Evolutionary conservation across 2,113 vertebrate species (phyloP).

Genomic region (Tylochromis polylepis): DNA sequence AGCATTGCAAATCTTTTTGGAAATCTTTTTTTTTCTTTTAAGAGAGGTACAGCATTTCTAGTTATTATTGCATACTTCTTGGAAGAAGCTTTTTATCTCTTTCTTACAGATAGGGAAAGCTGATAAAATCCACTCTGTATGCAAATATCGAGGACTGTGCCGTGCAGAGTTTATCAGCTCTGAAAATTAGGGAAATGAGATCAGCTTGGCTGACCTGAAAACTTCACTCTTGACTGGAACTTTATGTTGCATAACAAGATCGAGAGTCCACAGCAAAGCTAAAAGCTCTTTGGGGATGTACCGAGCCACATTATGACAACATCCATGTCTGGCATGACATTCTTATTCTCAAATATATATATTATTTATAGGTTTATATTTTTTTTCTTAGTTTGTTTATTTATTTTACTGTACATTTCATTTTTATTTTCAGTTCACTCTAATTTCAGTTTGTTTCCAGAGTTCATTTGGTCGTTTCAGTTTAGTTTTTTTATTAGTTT

Average conservation of each 20-base stretch:
- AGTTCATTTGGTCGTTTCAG: background rate
- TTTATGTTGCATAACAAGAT: background rate
- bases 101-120: background rate
- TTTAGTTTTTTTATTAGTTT: background rate
- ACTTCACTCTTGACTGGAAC: background rate
- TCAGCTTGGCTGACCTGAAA: background rate
- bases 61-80: background rate
- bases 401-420: background rate
- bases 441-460: background rate
- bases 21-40: rapidly evolving
- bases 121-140: background rate
- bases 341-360: background rate
- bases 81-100: background rate
- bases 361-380: background rate
- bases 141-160: background rate
- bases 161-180: background rate
- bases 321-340: background rate
- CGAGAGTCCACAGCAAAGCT: background rate
- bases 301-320: background rate
- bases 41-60: background rate
- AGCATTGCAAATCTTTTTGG: background rate
- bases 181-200: constrained; percentile 17
- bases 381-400: background rate
- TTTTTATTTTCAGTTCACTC: background rate
- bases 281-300: background rate